Conservation (phyloP, 2,888 invertebrate genomes). For the Oligia strigilis region DNA sequence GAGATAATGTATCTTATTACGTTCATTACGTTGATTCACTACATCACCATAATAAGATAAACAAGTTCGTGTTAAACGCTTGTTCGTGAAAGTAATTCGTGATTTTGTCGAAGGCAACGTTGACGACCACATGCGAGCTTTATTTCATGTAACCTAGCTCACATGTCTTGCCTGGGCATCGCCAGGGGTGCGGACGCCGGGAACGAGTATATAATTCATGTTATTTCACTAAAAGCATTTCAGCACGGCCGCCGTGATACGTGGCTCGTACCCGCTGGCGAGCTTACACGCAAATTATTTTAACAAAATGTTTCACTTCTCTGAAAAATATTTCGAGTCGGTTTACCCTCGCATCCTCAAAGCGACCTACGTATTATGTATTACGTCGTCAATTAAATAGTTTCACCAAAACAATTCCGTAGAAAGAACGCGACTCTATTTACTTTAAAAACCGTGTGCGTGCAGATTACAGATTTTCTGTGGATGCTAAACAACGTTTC, state of each 20-base stretch:
- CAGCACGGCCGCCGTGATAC: slow-evolving; percentile 64
- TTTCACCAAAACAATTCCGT: slow-evolving; percentile 30
- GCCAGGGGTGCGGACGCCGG: slow-evolving; percentile 34
- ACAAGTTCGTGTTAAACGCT: slow-evolving; percentile 21
- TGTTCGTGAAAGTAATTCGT: slow-evolving; percentile 32
- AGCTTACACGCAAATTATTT: slow-evolving; percentile 68
- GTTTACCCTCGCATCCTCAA: slow-evolving; percentile 35
- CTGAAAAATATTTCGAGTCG: slow-evolving; percentile 54
- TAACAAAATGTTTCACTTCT: slow-evolving; percentile 62
- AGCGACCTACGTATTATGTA: slow-evolving; percentile 41
- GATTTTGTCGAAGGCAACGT: slow-evolving; percentile 10
- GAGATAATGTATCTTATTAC: slow-evolving; percentile 45
- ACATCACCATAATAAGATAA: slow-evolving; percentile 46
- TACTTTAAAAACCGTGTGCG: neutral
- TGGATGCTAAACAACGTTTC: slow-evolving; percentile 9
- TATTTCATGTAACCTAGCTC: slow-evolving; percentile 45
- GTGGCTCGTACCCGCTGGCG: slow-evolving; percentile 58
- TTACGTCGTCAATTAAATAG: slow-evolving; percentile 47
- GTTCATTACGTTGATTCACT: slow-evolving; percentile 43
- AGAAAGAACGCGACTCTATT: slow-evolving; percentile 20
- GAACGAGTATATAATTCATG: slow-evolving; percentile 70
- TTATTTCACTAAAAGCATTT: slow-evolving; percentile 79
- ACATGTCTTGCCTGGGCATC: slow-evolving; percentile 42
- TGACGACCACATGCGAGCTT: slow-evolving; percentile 19
- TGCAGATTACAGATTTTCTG: slow-evolving; percentile 21